Evolutionary conservation across 2,888 invertebrate species (phyloP), one percentile per base, ranked within the genome.

Genomic region (Mechanitis mazaeus): DNA sequence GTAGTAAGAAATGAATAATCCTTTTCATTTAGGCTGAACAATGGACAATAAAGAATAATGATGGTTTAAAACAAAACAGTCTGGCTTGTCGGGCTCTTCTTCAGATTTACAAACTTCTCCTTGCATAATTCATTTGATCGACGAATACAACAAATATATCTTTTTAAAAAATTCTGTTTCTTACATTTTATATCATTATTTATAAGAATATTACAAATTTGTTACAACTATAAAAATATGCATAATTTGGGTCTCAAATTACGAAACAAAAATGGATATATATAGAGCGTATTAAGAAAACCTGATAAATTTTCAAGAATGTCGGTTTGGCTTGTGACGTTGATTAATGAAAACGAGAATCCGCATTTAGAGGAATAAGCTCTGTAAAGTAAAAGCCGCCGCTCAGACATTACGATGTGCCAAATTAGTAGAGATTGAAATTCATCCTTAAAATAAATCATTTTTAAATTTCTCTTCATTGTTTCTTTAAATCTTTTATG

Each of bases 21-120:
- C 86, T 83, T 84, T 82, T 78, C 77, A 80, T 77, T 84, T 73
- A 77, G 77, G 71, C 78, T 71, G 68, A 81, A 88, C 88, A 89
- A 89, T 85, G 78, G 87, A 77, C 83, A 82, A 84, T 86, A 84
- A 84, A 79, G 83, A 83, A 80, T 84, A 85, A 85, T 83, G 83
- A 83, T 78, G 83, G 80, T 75, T 78, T 85, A 78, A 84, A 84
- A 87, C 84, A 85, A 88, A 87, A 86, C 80, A 80, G 81, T 84
- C 83, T 81, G 75, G 3, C 50, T 31, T 50, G 6, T 11, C 7
- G 28, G 31, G 31, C 50, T 50, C 12, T 28, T 5, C 66, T 67
- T 68, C 61, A 58, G 65, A 69, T 71, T 73, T 71, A 67, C 70
- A 67, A 64, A 68, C 64, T 67, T 68, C 68, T 64, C 68, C 60